These are phyloP conservation scores for Macrosteles quadrilineatus DNA, from an alignment of 1,140 invertebrate species.

Conservation along the genomic window DNA sequence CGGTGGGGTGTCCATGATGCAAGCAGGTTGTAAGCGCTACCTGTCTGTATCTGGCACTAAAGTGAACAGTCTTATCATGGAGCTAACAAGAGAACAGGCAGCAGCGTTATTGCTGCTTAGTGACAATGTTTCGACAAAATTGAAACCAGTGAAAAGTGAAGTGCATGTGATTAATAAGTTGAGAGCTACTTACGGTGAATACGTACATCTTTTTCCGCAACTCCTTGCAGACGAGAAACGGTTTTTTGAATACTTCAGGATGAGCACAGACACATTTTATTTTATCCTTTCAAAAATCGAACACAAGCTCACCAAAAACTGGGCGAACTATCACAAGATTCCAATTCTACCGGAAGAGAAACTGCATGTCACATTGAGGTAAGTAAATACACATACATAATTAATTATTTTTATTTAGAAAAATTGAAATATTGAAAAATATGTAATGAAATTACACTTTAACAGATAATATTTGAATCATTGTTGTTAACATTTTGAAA, in stretches of 20 bases:
- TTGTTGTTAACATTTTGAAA: not conserved
- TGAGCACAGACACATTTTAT: slow-evolving; percentile 7
- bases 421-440: not conserved
- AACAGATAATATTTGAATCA: not conserved
- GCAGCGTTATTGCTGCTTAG: slow-evolving; percentile 2
- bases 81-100: slow-evolving; percentile 1
- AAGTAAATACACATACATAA: slow-evolving; percentile 8
- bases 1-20: too few species aligned
- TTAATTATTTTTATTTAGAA: not conserved
- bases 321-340: slow-evolving; percentile 11
- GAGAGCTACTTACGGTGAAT: not conserved
- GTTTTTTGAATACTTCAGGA: slow-evolving; percentile 28
- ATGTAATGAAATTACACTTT: not conserved
- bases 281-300: slow-evolving; percentile 23
- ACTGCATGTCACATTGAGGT: slow-evolving; percentile 24
- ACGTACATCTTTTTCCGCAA: slow-evolving; percentile 16
- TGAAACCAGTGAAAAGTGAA: slow-evolving; percentile 3
- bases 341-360: slow-evolving; percentile 10
- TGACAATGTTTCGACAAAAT: slow-evolving; percentile 8
- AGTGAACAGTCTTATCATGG: slow-evolving; percentile 7
- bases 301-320: slow-evolving; percentile 19
- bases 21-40: not conserved
- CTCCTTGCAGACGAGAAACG: not conserved
- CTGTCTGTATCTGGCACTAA: not conserved
- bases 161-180: slow-evolving; percentile 19